phyloP scores from a whole-genome alignment of 2,797 vertebrate species.

The Neostethus bicornis region DNA sequence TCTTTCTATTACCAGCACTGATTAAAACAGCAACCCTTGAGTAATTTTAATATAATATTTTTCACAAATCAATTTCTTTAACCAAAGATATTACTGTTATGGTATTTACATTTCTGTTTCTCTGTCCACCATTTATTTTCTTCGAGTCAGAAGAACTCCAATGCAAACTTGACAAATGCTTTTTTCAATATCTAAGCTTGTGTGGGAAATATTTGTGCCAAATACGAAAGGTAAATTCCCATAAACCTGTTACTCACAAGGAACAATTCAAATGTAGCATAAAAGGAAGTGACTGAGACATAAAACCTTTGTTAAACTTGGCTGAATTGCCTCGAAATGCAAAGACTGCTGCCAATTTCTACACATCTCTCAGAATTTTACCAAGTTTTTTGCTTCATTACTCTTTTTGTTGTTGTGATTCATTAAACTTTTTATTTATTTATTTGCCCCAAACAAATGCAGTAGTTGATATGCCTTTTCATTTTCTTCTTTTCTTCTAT shows the following conservation, averaged over 20 bases:
- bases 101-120: conserved; percentile 36
- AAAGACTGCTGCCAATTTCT: not conserved
- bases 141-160: conserved; percentile 23
- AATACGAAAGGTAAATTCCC: conserved; percentile 33
- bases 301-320: conserved; percentile 3
- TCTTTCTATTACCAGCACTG: not conserved
- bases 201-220: conserved; percentile 51
- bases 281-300: conserved; percentile 7
- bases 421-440: no score
- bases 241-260: conserved; percentile 9
- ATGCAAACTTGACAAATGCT: no score
- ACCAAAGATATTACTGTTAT: conserved; percentile 42
- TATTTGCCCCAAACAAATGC: no score
- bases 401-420: no score
- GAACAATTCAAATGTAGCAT: conserved; percentile 5
- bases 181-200: no score
- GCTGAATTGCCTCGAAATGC: not conserved
- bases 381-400: no score
- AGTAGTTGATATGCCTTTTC: no score
- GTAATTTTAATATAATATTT: conserved; percentile 4
- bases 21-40: conserved; percentile 2
- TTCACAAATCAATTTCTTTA: conserved; percentile 53
- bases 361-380: not conserved
- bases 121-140: conserved; percentile 33
- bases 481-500: no score